These are phyloP conservation scores for Tragelaphus buxtoni DNA, from an alignment of 2,113 vertebrate genomes.

Conservation along the genomic window DNA sequence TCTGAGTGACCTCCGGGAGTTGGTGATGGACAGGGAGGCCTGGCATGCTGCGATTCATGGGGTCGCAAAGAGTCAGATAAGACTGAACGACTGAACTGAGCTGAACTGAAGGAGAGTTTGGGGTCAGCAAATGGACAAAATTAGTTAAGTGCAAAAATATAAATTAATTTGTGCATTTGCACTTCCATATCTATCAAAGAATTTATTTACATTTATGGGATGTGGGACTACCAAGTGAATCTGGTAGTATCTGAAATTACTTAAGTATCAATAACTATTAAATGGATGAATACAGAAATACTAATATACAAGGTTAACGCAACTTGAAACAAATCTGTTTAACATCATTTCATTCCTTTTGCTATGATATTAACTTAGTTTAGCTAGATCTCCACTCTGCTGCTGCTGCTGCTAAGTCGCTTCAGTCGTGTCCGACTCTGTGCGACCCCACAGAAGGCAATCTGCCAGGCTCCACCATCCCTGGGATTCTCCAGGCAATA, in stretches of 20 bases:
- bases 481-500: too few relatives aligned
- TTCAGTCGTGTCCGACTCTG: too few relatives aligned
- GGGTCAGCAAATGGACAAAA: not conserved
- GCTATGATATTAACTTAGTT: not conserved
- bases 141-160: not conserved
- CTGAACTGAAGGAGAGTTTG: not conserved
- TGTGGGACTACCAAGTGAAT: not conserved
- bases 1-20: too few relatives aligned
- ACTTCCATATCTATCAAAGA: not conserved
- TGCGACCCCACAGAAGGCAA: too few relatives aligned
- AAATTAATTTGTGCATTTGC: not conserved
- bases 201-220: not conserved
- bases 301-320: not conserved
- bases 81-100: too few relatives aligned
- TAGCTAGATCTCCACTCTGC: not conserved
- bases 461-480: too few relatives aligned
- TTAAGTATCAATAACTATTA: not conserved
- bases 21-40: too few relatives aligned
- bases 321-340: not conserved
- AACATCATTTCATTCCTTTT: constrained; percentile 13
- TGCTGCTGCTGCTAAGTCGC: too few relatives aligned
- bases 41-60: too few relatives aligned
- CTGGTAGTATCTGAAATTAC: not conserved
- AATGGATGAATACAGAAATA: not conserved
- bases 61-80: too few relatives aligned